phyloP scores from a whole-genome alignment of 2,888 invertebrate species.

The Zootermopsis nevadensis region DNA sequence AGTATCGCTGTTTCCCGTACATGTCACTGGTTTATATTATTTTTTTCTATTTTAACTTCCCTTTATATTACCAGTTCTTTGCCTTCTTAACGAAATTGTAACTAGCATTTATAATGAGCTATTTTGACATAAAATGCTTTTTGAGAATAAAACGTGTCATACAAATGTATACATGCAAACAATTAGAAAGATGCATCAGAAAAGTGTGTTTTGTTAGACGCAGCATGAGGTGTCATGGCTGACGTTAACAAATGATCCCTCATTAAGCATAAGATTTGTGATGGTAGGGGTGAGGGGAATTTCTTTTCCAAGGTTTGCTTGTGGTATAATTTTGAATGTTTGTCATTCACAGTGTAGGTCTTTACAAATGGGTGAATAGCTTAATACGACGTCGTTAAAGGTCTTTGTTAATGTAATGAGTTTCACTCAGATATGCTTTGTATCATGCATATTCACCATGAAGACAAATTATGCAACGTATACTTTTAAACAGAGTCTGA shows the following conservation, averaged over 20 bases:
- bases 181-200: conserved; percentile 22
- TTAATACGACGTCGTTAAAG: conserved; percentile 49
- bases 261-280: conserved; percentile 12
- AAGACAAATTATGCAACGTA: conserved; percentile 14
- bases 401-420: conserved; percentile 41
- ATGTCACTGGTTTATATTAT: neutral
- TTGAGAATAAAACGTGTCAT: neutral
- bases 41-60: neutral
- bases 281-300: neutral
- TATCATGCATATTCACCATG: neutral
- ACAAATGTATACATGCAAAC: conserved; percentile 5
- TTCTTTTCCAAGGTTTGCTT: neutral
- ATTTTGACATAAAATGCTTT: conserved; percentile 3
- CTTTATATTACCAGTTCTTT: neutral
- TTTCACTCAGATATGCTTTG: conserved; percentile 5
- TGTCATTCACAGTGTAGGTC: conserved; percentile 45
- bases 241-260: conserved; percentile 44
- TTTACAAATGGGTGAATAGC: conserved; percentile 47
- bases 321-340: conserved; percentile 42
- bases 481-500: conserved; percentile 6
- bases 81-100: neutral
- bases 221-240: conserved; percentile 44
- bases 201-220: conserved; percentile 37
- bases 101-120: conserved; percentile 14
- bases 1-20: neutral